Base-by-base conservation (phyloP, 2,113 vertebrate genomes). In the Rana temporaria region DNA sequence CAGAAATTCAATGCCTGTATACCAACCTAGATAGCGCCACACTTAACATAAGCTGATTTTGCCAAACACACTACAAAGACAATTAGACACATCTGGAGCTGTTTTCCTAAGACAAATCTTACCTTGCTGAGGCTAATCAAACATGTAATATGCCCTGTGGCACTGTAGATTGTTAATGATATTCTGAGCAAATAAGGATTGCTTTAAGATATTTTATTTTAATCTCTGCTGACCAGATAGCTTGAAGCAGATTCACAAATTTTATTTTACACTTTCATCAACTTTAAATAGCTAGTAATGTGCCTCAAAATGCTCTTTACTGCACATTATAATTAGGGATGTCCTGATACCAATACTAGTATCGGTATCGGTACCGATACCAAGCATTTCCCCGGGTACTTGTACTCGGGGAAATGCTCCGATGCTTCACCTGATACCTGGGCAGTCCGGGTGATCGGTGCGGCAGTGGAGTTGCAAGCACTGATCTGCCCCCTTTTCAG, bases 81-180 rank as follows among this genome's bases (percentile, higher is more conserved):
- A 78, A 78, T 78, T 67, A 78, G 42, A 66, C 76, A 78, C 76
- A 66, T 68, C 77, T 79, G 66, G 66, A 70, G 65, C 65, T 70
- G 65, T 72, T 56, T 81, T 73, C 64, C 60, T 0, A 73, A 73
- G 59, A 38, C 38, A 73, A 73, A 65, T 56, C 69, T 81, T 73
- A 81, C 68, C 68, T 81, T 65, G 68, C 79, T 71, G 67, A 65
- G 69, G 69, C 79, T 81, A 81, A 81, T 81, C 60, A 81, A 81
- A 81, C 69, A 73, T 81, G 79, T 73, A 81, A 81, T 81, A 57
- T 81, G 79, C 79, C 79, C 62, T 56, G 69, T 62, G 69, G 79
- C 60, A 73, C 38, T 15, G 17, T 53, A 73, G 26, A 55, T 56
- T 81, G 59, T 15, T 72, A 72, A 81, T 73, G 24, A 73, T 81